Evolutionary conservation across 2,888 invertebrate species (phyloP).

Genomic region (Lordiphosa fenestrarum): DNA sequence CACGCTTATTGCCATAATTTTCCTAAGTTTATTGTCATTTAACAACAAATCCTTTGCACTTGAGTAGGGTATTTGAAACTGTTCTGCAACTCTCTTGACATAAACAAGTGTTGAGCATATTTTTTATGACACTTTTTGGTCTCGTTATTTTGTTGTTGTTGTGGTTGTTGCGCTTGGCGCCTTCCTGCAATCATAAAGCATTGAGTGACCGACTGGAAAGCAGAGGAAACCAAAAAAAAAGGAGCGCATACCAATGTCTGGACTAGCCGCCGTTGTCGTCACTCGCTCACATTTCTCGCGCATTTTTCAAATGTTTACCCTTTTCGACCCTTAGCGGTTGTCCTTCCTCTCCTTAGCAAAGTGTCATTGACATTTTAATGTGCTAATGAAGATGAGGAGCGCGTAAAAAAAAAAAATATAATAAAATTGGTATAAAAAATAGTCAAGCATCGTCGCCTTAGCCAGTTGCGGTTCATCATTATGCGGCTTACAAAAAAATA

Average conservation of each 20-base stretch:
- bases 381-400: constrained; percentile 72
- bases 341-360: constrained; percentile 36
- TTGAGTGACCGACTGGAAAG: constrained; percentile 41
- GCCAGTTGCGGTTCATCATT: constrained; percentile 18
- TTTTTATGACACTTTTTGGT: constrained; percentile 52
- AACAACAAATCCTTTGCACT: too few relatives aligned
- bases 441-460: constrained; percentile 45
- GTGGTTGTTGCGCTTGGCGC: constrained; percentile 42
- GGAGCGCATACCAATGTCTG: constrained; percentile 42
- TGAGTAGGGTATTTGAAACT: constrained; percentile 6
- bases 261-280: constrained; percentile 23
- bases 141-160: constrained; percentile 4
- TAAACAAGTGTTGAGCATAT: constrained; percentile 66
- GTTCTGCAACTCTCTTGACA: constrained; percentile 26
- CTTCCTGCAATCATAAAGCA: constrained; percentile 57
- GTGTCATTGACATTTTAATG: constrained; percentile 76
- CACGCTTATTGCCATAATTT: too few relatives aligned
- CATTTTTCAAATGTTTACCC: constrained; percentile 70
- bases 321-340: constrained; percentile 36
- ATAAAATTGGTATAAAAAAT: constrained; percentile 66
- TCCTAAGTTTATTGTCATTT: too few relatives aligned
- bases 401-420: constrained; percentile 54
- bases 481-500: background rate
- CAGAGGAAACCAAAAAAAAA: constrained; percentile 14
- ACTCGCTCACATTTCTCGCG: constrained; percentile 53